Conservation (phyloP, 2,797 vertebrate species). For the Eulemur rubriventer region DNA sequence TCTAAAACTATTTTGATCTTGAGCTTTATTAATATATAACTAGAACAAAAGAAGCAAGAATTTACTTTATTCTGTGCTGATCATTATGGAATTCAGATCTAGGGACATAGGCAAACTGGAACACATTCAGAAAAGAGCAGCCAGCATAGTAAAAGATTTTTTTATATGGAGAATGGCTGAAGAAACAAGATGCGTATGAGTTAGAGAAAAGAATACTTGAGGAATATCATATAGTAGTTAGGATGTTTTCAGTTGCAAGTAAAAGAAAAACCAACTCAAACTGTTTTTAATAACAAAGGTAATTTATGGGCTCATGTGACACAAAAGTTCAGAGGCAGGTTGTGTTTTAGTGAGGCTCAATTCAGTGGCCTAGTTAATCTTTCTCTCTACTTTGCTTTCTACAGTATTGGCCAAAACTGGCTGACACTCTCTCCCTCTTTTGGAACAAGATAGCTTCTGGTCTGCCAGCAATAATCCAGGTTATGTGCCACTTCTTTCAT, state of each 20-base stretch:
- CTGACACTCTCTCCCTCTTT: background rate
- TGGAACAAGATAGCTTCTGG: background rate
- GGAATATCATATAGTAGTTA: background rate
- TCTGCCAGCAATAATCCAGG: background rate
- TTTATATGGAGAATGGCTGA: background rate
- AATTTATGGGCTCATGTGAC: background rate
- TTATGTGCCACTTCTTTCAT: background rate
- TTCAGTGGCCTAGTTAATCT: background rate
- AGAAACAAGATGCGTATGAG: background rate
- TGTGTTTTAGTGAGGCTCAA: background rate
- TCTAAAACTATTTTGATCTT: background rate
- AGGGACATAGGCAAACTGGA: background rate
- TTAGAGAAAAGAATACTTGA: background rate
- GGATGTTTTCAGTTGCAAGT: background rate
- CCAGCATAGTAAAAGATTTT: background rate
- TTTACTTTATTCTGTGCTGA: background rate
- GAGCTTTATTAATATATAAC: background rate
- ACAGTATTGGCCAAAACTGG: background rate
- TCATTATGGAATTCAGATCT: background rate
- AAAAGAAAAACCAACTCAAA: slow-evolving; percentile 26
- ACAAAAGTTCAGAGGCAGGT: background rate
- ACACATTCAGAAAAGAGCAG: background rate
- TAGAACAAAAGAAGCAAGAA: background rate
- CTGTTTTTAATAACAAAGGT: background rate
- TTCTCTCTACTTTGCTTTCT: background rate